Conservation (phyloP, 2,888 invertebrate genomes). For the Polyommatus icarus region DNA sequence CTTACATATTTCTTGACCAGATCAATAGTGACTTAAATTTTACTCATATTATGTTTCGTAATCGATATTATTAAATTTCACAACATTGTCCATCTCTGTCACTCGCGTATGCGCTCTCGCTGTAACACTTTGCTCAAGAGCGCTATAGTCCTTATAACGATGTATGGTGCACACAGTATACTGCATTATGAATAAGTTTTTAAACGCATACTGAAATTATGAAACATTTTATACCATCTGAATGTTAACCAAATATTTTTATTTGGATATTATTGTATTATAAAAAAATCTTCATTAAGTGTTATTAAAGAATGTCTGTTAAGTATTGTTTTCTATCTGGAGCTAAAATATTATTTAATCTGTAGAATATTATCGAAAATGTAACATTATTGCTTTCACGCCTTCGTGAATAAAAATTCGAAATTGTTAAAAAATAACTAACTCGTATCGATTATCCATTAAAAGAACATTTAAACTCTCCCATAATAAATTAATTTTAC, state of each 20-base stretch:
- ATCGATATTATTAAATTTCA: neutral
- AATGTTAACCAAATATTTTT: too few relatives aligned
- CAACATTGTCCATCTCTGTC: neutral
- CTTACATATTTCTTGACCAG: constrained; percentile 6
- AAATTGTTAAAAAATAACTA: constrained; percentile 26
- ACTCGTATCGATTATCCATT: constrained; percentile 14
- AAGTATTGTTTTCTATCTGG: neutral
- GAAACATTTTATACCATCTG: too few relatives aligned
- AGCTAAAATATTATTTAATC: neutral
- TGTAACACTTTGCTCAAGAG: neutral
- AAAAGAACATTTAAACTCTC: constrained; percentile 30
- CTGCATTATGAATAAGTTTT: neutral
- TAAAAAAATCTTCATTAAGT: too few relatives aligned
- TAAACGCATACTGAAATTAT: too few relatives aligned
- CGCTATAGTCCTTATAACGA: neutral
- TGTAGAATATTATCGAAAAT: constrained; percentile 11
- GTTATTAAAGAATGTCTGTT: neutral
- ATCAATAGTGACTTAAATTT: constrained; percentile 10
- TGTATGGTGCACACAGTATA: neutral
- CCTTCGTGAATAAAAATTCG: constrained; percentile 17
- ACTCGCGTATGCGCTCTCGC: neutral
- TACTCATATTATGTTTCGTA: neutral
- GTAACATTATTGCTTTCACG: constrained; percentile 3
- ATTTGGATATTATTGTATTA: too few relatives aligned
- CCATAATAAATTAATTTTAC: constrained; percentile 34